Percentiles rank a stretch among this genome's conserved stretches.
These are phyloP conservation scores for zebrafish (Danio rerio) DNA, from an alignment of 2,113 vertebrate genomes.

Conservation along the genomic window DNA sequence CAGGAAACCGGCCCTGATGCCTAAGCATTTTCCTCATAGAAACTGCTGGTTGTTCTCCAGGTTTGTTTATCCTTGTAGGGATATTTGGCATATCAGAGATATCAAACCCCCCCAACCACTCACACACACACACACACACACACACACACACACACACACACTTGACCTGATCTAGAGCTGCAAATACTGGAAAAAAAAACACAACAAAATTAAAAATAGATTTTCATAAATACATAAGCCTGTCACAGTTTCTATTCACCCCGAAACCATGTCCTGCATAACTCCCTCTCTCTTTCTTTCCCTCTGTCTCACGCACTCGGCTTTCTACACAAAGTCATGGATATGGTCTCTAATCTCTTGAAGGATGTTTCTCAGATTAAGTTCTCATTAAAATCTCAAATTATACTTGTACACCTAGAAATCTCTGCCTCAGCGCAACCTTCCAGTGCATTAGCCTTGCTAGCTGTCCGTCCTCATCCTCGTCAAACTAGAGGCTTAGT, in stretches of 20 bases:
- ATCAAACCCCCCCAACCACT: slow-evolving; percentile 5
- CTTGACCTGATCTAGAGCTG: not conserved
- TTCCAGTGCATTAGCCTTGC: slow-evolving; percentile 24
- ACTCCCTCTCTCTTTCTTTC: not conserved
- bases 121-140: slow-evolving; percentile 19
- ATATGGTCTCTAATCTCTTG: slow-evolving; percentile 27
- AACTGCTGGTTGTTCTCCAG: not conserved
- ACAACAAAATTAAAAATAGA: slow-evolving; percentile 19
- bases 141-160: slow-evolving; percentile 28
- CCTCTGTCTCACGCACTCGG: slow-evolving; percentile 5
- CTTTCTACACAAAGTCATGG: not conserved
- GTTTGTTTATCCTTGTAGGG: slow-evolving; percentile 4
- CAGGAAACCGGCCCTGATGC: too few relatives aligned
- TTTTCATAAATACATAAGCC: slow-evolving; percentile 25
- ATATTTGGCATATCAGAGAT: not conserved
- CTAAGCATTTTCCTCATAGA: not conserved
- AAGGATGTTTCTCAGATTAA: slow-evolving; percentile 25
- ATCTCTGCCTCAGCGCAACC: slow-evolving; percentile 14
- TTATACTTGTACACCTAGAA: slow-evolving; percentile 40
- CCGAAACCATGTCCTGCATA: slow-evolving; percentile 24
- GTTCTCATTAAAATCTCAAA: slow-evolving; percentile 50
- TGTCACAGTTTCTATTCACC: slow-evolving; percentile 27
- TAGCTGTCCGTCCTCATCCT: slow-evolving; percentile 49
- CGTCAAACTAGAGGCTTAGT: slow-evolving; percentile 35
- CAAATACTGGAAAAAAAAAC: not conserved